phyloP scores from a whole-genome alignment of 2,113 vertebrate genomes.

The Elaphurus davidianus region DNA sequence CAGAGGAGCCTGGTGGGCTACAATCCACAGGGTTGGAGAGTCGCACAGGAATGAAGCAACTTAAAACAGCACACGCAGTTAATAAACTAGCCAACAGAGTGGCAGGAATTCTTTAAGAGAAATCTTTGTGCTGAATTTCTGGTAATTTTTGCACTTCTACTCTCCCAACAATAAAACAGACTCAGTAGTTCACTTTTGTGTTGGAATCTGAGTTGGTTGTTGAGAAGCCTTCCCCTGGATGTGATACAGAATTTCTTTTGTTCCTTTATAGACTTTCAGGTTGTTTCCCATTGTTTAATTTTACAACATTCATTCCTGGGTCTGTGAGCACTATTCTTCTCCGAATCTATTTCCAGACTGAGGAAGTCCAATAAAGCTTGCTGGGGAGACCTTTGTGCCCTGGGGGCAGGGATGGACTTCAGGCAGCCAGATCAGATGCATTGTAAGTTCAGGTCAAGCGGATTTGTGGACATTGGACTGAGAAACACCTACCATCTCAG shows the following conservation, averaged over 20 bases:
- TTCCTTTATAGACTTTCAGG: neutral
- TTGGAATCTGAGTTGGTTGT: neutral
- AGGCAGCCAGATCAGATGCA: neutral
- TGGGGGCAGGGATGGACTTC: neutral
- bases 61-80: neutral
- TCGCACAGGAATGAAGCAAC: neutral
- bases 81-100: neutral
- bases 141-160: neutral
- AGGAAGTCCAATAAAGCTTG: neutral
- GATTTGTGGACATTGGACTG: neutral
- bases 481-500: neutral
- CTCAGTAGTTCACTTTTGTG: neutral
- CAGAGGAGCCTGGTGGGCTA: neutral
- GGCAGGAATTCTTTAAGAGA: neutral
- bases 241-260: neutral
- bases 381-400: constrained; percentile 5
- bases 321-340: neutral
- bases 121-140: neutral
- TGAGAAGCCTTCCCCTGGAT: neutral
- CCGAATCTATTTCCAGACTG: neutral
- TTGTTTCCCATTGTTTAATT: neutral
- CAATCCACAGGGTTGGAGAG: neutral
- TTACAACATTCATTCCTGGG: neutral
- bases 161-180: neutral
- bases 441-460: neutral